phyloP scores from a whole-genome alignment of 2,888 invertebrate species.

The Brenthis daphne region DNA sequence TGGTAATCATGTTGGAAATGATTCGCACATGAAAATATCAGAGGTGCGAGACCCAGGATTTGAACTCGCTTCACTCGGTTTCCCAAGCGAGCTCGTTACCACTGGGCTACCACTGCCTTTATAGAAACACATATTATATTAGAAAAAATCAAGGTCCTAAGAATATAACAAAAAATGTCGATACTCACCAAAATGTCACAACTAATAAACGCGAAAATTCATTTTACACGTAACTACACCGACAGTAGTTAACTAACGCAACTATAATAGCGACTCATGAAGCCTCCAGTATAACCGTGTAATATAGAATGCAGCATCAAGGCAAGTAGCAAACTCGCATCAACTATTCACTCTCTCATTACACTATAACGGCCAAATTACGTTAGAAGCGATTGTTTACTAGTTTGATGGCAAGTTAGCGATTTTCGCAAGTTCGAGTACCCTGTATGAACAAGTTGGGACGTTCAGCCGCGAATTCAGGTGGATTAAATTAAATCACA shows the following conservation, averaged over 20 bases:
- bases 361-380: slow-evolving; percentile 47
- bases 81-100: no score
- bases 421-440: slow-evolving; percentile 48
- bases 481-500: slow-evolving; percentile 16
- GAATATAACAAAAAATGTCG: no score
- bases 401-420: slow-evolving; percentile 53
- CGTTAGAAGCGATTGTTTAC: slow-evolving; percentile 58
- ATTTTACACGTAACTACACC: neutral
- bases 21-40: no score
- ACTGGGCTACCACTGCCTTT: no score
- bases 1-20: no score
- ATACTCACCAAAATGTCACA: no score
- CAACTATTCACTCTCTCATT: slow-evolving; percentile 32
- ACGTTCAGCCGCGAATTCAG: slow-evolving; percentile 15
- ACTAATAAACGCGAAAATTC: neutral
- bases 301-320: neutral
- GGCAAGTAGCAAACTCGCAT: slow-evolving; percentile 14
- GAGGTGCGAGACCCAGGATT: no score
- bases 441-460: slow-evolving; percentile 20
- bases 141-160: no score
- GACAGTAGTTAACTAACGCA: slow-evolving; percentile 4
- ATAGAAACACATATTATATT: no score
- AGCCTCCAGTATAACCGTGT: slow-evolving; percentile 4
- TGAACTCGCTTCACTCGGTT: no score
- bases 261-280: slow-evolving; percentile 6